Base-by-base conservation (phyloP, 2,113 vertebrate genomes). In the Stegastes partitus region DNA sequence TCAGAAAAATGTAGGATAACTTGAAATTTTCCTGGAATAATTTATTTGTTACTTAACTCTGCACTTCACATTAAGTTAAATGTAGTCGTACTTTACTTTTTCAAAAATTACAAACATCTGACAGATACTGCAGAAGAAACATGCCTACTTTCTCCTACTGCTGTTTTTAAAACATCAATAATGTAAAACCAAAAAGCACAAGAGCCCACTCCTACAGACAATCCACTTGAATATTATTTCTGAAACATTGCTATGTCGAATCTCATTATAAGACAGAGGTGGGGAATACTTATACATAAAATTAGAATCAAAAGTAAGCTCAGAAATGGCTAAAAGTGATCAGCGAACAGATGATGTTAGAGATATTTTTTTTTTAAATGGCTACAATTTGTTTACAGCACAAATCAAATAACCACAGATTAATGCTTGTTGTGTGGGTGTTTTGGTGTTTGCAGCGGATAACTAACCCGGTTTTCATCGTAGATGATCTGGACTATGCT, bases 401-500 rank as follows among this genome's bases (percentile, higher is more conserved):
- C 12, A 45, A 50, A 71, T 6, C 28, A 15, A 55, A n/a, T 11
- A 23, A 22, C 3, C 11, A 18, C n/a, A 31, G 44, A 21, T 6
- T 4, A 15, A 31, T 51, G 44, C 42, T 47, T 47, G 42, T 51
- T 72, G 59, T 11, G 58, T 10, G 19, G 23, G 25, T 18, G 64
- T 75, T 11, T 50, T n/a, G 12, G 55, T 28, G 53, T 73, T 47
- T 67, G 47, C 51, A 71, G 63, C 34, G 22, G 61, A 68, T 8
- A 3, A 85, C 92, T 78, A 94, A 99, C 98, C 95, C 98, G 93
- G 74, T 99, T 99, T 87, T 99, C 98, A 80, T 99, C 98, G 9
- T 99, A 99, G 92, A 99, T 99, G 77, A 99, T 99, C 89, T 99
- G 98, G 61, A 99, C 98, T 59, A 99, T 98, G 92, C 98, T 99